Evolutionary conservation across 2,797 vertebrate species (phyloP).

Genomic region (Rhodeus uyekii): DNA sequence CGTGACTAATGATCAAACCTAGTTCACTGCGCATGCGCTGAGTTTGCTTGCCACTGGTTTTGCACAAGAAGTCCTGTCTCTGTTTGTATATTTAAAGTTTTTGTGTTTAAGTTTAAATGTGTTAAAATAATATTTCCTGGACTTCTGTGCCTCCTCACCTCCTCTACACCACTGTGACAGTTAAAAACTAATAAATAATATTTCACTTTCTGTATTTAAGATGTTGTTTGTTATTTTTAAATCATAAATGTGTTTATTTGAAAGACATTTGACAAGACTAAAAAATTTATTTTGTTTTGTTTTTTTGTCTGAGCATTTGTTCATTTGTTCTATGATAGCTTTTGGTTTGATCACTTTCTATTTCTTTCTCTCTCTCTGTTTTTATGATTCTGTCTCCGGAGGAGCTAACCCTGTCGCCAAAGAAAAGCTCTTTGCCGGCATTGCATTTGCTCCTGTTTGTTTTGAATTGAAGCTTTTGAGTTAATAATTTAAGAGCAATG

Average conservation of each 20-base stretch:
- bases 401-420: not conserved
- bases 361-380: not conserved
- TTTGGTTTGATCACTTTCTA: not conserved
- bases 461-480: constrained; percentile 24
- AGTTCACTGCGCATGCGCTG: no score
- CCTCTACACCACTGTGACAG: no score
- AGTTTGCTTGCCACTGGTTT: no score
- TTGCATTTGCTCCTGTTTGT: constrained; percentile 4
- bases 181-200: not conserved
- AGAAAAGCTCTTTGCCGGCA: constrained; percentile 15
- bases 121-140: no score
- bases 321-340: not conserved
- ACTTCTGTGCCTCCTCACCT: no score
- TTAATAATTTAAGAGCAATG: constrained; percentile 46
- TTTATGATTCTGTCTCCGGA: not conserved
- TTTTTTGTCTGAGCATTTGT: not conserved
- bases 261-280: not conserved
- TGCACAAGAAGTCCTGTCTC: no score
- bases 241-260: not conserved
- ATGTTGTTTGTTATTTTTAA: not conserved
- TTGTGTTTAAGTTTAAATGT: no score
- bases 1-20: no score
- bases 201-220: not conserved
- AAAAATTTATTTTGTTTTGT: not conserved
- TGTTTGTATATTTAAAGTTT: no score